Evolutionary conservation across 37 sponge, comb jelly and placozoan species (phyloP).

Genomic region (Eunapius fragilis): DNA sequence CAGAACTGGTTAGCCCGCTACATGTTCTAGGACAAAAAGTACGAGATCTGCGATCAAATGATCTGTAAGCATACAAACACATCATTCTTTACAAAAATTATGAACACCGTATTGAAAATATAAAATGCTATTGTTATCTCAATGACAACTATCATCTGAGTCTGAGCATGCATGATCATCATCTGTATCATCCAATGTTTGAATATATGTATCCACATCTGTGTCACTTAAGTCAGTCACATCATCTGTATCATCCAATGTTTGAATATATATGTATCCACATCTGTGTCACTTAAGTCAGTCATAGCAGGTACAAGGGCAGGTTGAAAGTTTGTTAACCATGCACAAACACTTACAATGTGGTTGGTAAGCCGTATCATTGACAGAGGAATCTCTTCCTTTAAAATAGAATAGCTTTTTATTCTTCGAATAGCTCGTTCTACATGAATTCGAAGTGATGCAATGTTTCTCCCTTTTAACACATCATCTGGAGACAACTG

Average conservation of each 20-base stretch:
- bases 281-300: no score
- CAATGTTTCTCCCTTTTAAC: slow-evolving; percentile 10
- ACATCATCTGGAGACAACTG: slow-evolving; percentile 33
- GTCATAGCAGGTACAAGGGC: slow-evolving; percentile 3
- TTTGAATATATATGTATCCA: no score
- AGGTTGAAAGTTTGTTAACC: slow-evolving; percentile 45
- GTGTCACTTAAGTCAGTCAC: neutral
- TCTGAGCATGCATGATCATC: neutral
- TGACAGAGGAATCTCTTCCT: slow-evolving; percentile 31
- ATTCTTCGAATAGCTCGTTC: slow-evolving; percentile 47
- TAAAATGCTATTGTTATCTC: neutral
- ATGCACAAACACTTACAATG: slow-evolving; percentile 43
- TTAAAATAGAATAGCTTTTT: slow-evolving; percentile 35
- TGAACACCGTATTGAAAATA: neutral
- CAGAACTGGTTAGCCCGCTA: slow-evolving; percentile 7
- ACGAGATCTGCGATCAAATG: slow-evolving; percentile 5
- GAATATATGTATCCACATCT: neutral
- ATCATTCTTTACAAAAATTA: neutral
- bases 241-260: no score
- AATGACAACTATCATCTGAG: neutral
- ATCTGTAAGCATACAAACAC: neutral
- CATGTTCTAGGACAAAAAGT: slow-evolving; percentile 7
- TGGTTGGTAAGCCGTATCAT: slow-evolving; percentile 31
- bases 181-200: neutral
- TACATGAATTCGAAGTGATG: slow-evolving; percentile 55